Percentiles rank a stretch among this genome's conserved stretches.
phyloP scores from a whole-genome alignment of 1,140 invertebrate species.

The Dendrolimus punctatus region DNA sequence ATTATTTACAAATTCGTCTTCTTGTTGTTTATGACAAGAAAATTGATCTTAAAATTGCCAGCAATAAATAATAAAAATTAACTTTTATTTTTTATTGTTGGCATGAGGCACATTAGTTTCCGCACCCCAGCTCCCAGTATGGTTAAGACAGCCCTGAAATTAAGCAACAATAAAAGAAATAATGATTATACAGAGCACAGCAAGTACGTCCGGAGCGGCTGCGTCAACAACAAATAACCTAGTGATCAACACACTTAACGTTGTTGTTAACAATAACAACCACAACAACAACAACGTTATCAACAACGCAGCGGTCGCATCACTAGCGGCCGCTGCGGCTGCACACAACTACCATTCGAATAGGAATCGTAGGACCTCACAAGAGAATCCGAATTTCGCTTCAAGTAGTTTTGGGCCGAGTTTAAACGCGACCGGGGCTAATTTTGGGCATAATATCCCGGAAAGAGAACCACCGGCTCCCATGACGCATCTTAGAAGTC shows the following conservation, averaged over 20 bases:
- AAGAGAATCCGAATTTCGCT: slow-evolving; percentile 58
- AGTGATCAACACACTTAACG: slow-evolving; percentile 70
- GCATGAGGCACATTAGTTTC: too few species aligned
- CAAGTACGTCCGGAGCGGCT: slow-evolving; percentile 31
- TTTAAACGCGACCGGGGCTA: slow-evolving; percentile 53
- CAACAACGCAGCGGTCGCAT: slow-evolving; percentile 66
- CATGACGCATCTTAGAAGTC: slow-evolving; percentile 64
- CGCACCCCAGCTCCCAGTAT: too few species aligned
- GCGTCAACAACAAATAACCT: slow-evolving; percentile 71
- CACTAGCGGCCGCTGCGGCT: slow-evolving; percentile 63
- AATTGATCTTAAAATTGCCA: too few species aligned
- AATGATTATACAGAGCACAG: slow-evolving; percentile 50
- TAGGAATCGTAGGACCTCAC: slow-evolving; percentile 62
- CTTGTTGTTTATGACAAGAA: too few species aligned
- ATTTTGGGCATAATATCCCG: slow-evolving; percentile 56
- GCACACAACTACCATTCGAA: slow-evolving; percentile 62
- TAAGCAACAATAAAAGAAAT: too few species aligned
- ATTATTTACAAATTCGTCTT: too few species aligned
- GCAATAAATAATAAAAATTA: too few species aligned
- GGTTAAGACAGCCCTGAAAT: too few species aligned
- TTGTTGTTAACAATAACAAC: slow-evolving; percentile 72
- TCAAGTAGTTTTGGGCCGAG: slow-evolving; percentile 59
- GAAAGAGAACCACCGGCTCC: slow-evolving; percentile 55
- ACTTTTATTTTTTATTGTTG: too few species aligned
- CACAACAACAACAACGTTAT: slow-evolving; percentile 72